phyloP scores from a whole-genome alignment of 2,888 invertebrate species.

The Odontomyia ornata region DNA sequence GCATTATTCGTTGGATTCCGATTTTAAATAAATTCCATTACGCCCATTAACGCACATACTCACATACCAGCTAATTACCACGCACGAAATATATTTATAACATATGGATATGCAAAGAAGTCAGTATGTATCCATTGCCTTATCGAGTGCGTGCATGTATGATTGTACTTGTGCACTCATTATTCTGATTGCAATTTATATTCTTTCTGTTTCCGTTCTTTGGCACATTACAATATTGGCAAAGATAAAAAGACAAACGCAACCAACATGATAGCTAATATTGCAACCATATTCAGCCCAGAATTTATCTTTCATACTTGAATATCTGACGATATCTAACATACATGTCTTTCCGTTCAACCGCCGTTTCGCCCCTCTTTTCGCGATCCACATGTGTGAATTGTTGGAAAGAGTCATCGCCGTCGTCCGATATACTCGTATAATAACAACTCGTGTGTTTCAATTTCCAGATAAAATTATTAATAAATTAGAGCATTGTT shows the following conservation, averaged over 20 bases:
- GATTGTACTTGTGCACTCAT: no score
- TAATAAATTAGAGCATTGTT: constrained; percentile 32
- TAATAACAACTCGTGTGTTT: neutral
- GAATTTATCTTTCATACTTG: neutral
- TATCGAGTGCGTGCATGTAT: no score
- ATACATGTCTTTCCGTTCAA: neutral
- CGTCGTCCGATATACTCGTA: neutral
- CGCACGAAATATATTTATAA: no score
- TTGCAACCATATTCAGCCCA: constrained; percentile 1
- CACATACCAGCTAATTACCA: no score
- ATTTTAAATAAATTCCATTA: no score
- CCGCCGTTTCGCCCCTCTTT: neutral
- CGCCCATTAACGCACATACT: no score
- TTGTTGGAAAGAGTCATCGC: neutral
- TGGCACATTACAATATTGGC: constrained; percentile 11
- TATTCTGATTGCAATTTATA: no score
- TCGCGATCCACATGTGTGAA: neutral
- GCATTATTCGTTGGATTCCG: no score
- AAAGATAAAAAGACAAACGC: neutral
- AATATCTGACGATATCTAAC: neutral
- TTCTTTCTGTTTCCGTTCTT: no score
- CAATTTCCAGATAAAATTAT: constrained; percentile 33
- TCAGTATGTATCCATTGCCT: no score
- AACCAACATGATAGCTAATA: constrained; percentile 5
- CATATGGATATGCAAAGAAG: no score